phyloP scores from a whole-genome alignment of 1,140 invertebrate species.

The Ips typographus region DNA sequence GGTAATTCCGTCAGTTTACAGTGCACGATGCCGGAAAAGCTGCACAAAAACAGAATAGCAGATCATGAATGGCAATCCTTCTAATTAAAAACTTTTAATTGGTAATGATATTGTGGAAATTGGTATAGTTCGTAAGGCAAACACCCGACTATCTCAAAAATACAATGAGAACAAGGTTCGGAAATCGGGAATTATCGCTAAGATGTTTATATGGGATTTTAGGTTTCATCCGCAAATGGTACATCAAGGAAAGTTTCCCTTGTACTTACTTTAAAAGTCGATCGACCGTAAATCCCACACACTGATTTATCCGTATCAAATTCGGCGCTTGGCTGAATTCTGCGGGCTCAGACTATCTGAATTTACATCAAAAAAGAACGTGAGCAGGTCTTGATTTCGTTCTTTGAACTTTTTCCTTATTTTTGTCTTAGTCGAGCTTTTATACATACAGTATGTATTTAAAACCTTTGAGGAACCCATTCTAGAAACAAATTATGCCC shows the following conservation, averaged over 20 bases:
- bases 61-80: constrained; percentile 3
- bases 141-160: too few species aligned
- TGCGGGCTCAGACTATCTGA: constrained; percentile 42
- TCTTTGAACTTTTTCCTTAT: constrained; percentile 26
- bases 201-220: not conserved
- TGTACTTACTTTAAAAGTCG: constrained; percentile 17
- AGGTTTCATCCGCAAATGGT: constrained; percentile 1
- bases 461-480: too few species aligned
- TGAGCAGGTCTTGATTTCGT: constrained; percentile 33
- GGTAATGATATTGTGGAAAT: constrained; percentile 14
- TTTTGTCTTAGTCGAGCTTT: not conserved
- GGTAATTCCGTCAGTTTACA: constrained; percentile 18
- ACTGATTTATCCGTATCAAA: constrained; percentile 45
- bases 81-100: constrained; percentile 22
- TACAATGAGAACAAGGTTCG: not conserved
- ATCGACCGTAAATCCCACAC: constrained; percentile 38
- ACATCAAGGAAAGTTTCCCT: constrained; percentile 19
- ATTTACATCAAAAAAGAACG: constrained; percentile 37
- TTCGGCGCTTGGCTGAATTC: constrained; percentile 39
- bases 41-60: constrained; percentile 11
- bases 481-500: too few species aligned
- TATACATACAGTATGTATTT: too few species aligned
- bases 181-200: not conserved
- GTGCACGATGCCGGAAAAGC: constrained; percentile 7
- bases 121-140: constrained; percentile 6